These are phyloP conservation scores for Ictalurus furcatus DNA, from an alignment of 2,113 vertebrate species.

Conservation along the genomic window DNA sequence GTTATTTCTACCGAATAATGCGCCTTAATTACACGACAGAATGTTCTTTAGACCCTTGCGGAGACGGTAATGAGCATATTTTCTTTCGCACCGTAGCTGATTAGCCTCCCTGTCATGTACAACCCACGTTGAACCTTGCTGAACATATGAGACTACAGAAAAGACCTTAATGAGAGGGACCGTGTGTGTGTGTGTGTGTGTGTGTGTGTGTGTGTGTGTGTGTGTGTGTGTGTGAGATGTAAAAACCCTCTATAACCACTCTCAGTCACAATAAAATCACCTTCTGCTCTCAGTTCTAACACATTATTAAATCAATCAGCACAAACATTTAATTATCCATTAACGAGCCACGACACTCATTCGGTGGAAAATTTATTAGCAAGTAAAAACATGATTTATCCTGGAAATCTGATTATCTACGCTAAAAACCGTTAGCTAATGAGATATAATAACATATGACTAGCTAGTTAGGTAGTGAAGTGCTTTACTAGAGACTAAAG, in stretches of 20 bases:
- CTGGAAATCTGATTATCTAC: neutral
- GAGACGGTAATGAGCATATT: slow-evolving; percentile 65
- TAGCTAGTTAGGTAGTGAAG: neutral
- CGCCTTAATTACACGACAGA: slow-evolving; percentile 72
- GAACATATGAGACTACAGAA: slow-evolving; percentile 38
- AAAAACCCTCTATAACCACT: slow-evolving; percentile 12
- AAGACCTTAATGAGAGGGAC: slow-evolving; percentile 39
- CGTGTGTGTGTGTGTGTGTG: slow-evolving; percentile 17
- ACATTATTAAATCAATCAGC: slow-evolving; percentile 26
- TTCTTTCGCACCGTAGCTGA: slow-evolving; percentile 52
- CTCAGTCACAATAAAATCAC: slow-evolving; percentile 11
- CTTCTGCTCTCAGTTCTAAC: neutral
- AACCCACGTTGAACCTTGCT: slow-evolving; percentile 46
- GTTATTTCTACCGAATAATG: slow-evolving; percentile 70
- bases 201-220: slow-evolving; percentile 32
- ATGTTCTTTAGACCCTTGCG: slow-evolving; percentile 68
- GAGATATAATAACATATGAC: neutral
- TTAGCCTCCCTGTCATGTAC: slow-evolving; percentile 58
- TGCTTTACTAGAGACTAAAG: neutral
- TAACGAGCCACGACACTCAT: neutral
- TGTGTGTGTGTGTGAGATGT: slow-evolving; percentile 24
- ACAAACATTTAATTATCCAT: slow-evolving; percentile 1
- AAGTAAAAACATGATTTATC: neutral
- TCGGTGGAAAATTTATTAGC: neutral
- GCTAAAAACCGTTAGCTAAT: neutral